Evolutionary conservation across 1,140 invertebrate species (phyloP).

Genomic region (Brachionus calyciflorus): DNA sequence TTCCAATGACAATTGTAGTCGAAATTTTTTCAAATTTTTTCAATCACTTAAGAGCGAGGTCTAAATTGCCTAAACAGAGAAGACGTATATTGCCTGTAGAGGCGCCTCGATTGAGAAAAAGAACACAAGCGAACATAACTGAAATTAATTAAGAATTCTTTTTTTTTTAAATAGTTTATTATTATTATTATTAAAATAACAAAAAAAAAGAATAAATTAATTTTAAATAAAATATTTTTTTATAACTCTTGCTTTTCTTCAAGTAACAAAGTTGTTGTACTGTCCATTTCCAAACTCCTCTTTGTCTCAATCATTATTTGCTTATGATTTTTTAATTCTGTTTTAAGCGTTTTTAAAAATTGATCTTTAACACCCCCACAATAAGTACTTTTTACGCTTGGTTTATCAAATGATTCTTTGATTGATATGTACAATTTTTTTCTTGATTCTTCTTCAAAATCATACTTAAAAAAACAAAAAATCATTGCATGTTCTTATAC

Average conservation of each 20-base stretch:
- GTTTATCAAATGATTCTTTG: neutral
- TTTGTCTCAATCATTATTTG: neutral
- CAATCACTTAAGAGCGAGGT: slow-evolving; percentile 34
- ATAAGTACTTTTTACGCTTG: neutral
- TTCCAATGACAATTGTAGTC: slow-evolving; percentile 47
- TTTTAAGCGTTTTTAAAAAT: slow-evolving; percentile 19
- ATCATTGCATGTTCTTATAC: slow-evolving; percentile 49
- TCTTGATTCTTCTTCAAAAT: slow-evolving; percentile 19
- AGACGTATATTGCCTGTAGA: slow-evolving; percentile 39
- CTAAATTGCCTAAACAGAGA: slow-evolving; percentile 45
- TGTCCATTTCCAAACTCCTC: neutral
- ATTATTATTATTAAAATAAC: too few species aligned
- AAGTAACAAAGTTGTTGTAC: neutral
- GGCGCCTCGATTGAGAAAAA: slow-evolving; percentile 28
- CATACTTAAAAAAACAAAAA: neutral
- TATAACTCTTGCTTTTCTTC: neutral
- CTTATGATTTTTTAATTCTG: neutral
- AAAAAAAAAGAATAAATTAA: neutral
- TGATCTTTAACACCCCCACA: slow-evolving; percentile 30
- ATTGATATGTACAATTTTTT: neutral
- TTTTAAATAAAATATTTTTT: neutral
- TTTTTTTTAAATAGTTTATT: too few species aligned
- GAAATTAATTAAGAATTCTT: too few species aligned
- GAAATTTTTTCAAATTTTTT: slow-evolving; percentile 46
- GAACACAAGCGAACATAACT: neutral